Evolutionary conservation across 2,797 vertebrate species (phyloP).

Genomic region (Anas flavirostris): DNA sequence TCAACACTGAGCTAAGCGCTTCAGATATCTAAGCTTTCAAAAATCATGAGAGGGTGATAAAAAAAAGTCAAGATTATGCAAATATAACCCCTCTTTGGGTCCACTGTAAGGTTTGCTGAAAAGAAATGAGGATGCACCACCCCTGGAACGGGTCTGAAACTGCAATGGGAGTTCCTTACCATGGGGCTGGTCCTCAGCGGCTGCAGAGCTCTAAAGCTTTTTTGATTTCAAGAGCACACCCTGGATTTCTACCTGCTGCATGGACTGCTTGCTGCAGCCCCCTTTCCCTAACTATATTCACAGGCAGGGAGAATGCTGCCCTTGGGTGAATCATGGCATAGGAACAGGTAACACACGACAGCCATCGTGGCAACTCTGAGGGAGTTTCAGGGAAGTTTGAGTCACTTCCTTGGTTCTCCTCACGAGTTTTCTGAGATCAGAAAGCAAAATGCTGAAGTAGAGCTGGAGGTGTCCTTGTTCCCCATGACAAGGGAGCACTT

Average conservation of each 20-base stretch:
- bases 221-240: not conserved
- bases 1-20: not conserved
- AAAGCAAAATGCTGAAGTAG: not conserved
- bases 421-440: not conserved
- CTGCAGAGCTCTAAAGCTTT: not conserved
- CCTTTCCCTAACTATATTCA: not conserved
- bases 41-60: slow-evolving; percentile 18
- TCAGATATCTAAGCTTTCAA: slow-evolving; percentile 28
- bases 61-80: slow-evolving; percentile 3
- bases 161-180: not conserved
- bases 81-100: not conserved
- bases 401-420: not conserved
- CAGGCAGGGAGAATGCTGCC: not conserved
- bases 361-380: not conserved
- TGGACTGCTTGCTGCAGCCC: not conserved
- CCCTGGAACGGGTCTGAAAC: not conserved
- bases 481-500: not conserved
- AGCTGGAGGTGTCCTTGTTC: not conserved
- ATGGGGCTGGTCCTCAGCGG: not conserved
- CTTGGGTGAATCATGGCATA: not conserved
- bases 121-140: not conserved
- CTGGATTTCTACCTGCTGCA: not conserved
- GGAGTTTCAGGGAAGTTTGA: not conserved
- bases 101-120: not conserved
- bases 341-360: not conserved